Evolutionary conservation across 1,140 invertebrate genomes (phyloP), one percentile per base, ranked within the genome.

Genomic region (Diprion similis): DNA sequence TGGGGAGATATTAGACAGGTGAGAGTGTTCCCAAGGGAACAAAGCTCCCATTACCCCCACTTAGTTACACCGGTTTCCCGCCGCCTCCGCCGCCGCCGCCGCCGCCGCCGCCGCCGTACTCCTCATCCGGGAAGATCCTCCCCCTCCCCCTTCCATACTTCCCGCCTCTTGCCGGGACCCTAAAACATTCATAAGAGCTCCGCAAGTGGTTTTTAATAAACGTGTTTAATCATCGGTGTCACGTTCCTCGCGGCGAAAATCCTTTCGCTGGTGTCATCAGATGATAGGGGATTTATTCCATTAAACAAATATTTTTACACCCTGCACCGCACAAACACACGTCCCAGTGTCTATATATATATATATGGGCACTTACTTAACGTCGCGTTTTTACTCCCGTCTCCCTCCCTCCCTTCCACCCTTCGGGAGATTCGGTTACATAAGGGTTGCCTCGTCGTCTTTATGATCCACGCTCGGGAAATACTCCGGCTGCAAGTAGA

Each of bases 151-250:
- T 9, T 59, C 6, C n/a, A 3, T 73, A 24, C 72, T 77, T 75
- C 78, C 51, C 68, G 46, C 66, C 66, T 74, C 66, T 75, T 46
- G 6, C 24, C 24, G 24, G 24, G 24, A 37, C 45, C 67, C 76
- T 84, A 80, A 82, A 82, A 84, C 79, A 83, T 82, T 84, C 81
- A 83, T 82, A 84, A 80, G 81, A 83, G 77, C 76, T 68, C 51
- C 73, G 77, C 84, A 83, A 85, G 82, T 86, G 81, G 84, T 82
- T 86, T 85, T 84, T 83, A 84, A 84, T 87, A 83, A 84, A 84
- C 77, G 79, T 85, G 84, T 84, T 85, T 84, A 84, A 85, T 84
- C 83, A 85, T 78, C 71, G 76, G 78, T 82, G 75, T 85, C 79
- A 71, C 70, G 77, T 85, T 86, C 77, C 83, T 70, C 68, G 76